Evolutionary conservation across 2,888 invertebrate genomes (phyloP).

Genomic region (Bombylius discolor): DNA sequence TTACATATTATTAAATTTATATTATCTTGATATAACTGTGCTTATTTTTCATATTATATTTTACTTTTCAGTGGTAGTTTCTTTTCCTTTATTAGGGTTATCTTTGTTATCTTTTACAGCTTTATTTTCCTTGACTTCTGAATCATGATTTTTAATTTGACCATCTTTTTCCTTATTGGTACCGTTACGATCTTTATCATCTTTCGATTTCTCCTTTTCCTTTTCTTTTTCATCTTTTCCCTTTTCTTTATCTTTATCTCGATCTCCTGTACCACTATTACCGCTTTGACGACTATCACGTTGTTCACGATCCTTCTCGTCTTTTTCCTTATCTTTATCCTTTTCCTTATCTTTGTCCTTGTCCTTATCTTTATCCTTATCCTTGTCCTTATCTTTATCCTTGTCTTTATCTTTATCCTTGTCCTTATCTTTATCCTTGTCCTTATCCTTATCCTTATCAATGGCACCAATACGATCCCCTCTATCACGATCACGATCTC

Average conservation of each 20-base stretch:
- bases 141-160: too few relatives aligned
- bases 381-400: slow-evolving; percentile 4
- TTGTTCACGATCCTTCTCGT: background rate
- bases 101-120: too few relatives aligned
- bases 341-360: background rate
- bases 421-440: background rate
- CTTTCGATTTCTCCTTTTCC: background rate
- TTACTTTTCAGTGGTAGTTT: too few relatives aligned
- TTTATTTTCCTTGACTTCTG: too few relatives aligned
- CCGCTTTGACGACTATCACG: background rate
- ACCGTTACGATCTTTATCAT: background rate
- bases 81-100: too few relatives aligned
- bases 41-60: too few relatives aligned
- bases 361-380: background rate
- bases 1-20: too few relatives aligned
- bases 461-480: slow-evolving; percentile 14
- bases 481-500: slow-evolving; percentile 8
- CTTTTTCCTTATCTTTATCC: background rate
- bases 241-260: background rate
- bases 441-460: slow-evolving; percentile 4
- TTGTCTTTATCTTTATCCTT: slow-evolving; percentile 4
- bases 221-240: background rate
- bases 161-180: too few relatives aligned
- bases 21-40: too few relatives aligned
- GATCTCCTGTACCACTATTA: background rate